Base-by-base conservation (phyloP, 1,140 invertebrate genomes). In the Bombus pascuorum region DNA sequence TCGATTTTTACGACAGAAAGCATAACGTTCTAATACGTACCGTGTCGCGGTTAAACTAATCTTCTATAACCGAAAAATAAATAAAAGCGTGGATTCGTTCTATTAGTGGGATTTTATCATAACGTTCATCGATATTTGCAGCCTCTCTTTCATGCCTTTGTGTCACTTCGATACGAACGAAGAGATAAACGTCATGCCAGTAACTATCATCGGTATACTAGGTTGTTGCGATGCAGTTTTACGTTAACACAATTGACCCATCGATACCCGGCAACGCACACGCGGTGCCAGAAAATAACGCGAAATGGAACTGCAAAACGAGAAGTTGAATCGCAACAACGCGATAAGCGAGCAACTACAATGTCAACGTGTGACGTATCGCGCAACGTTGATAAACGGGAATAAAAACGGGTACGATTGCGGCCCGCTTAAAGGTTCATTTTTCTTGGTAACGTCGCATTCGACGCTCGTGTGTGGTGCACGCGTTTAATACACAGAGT, bases 341-440 rank as follows among this genome's bases (percentile, higher is more conserved):
- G n/a, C 74, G 82, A 78, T 77, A 83, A 77, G 73, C 28, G 44
- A 28, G 32, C 34, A 25, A 39, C 37, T 53, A 62, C n/a, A 25
- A 12, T 72, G 75, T 71, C 76, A 53, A 25, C 76, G 68, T 37
- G 72, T 73, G 83, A 73, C 77, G 70, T 47, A 74, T 81, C 53
- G 59, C 34, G 72, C 9, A 62, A 32, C 47, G 76, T 62, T 84
- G 76, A 84, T 84, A 84, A 83, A 83, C 73, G 59, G 62, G 81
- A 32, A 68, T 83, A 80, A 84, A 84, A 84, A 44, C 76, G 65
- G 12, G 34, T 62, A 79, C 53, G 66, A 72, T 71, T 79, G 83
- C 66, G 66, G 53, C 37, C 18, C 83, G 83, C 39, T 85, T 85
- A 85, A 80, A 32, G 53, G 68, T 72, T 72, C 83, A 85, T 85